phyloP scores from a whole-genome alignment of 2,888 invertebrate genomes.

The Acheta domesticus region DNA sequence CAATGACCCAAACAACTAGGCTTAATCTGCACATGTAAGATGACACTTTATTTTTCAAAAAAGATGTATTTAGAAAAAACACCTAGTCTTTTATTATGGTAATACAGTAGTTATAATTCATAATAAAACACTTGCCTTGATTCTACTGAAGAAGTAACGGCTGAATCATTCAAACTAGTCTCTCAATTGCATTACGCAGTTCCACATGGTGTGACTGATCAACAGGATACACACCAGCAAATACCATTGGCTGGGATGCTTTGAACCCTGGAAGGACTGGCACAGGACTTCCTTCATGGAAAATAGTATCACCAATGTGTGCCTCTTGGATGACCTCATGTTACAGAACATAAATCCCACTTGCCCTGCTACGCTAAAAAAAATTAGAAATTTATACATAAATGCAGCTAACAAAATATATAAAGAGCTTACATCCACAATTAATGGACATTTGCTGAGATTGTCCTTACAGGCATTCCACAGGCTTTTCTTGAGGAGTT shows the following conservation, averaged over 20 bases:
- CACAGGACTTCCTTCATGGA: conserved; percentile 54
- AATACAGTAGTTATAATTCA: not conserved
- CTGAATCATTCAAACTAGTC: conserved; percentile 90
- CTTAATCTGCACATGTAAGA: no score
- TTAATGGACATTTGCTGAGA: not conserved
- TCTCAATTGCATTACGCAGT: conserved; percentile 79
- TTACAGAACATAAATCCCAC: conserved; percentile 85
- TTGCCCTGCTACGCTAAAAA: conserved; percentile 78
- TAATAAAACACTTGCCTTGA: conserved; percentile 61
- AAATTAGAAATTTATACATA: not conserved
- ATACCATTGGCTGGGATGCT: conserved; percentile 75
- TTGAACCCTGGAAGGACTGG: conserved; percentile 60
- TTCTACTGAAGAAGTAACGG: conserved; percentile 77
- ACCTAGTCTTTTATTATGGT: not conserved
- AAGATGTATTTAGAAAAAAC: no score
- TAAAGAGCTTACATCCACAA: not conserved
- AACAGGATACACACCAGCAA: conserved; percentile 85
- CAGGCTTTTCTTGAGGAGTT: conserved; percentile 67
- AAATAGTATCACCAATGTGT: conserved; percentile 72
- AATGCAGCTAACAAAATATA: not conserved
- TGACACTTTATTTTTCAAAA: no score
- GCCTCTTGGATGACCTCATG: conserved; percentile 73
- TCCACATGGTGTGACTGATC: conserved; percentile 80
- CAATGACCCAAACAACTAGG: no score
- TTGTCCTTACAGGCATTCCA: conserved; percentile 58